Conservation (phyloP, 2,888 invertebrate genomes). For the Tenthredo scrophulariae region DNA sequence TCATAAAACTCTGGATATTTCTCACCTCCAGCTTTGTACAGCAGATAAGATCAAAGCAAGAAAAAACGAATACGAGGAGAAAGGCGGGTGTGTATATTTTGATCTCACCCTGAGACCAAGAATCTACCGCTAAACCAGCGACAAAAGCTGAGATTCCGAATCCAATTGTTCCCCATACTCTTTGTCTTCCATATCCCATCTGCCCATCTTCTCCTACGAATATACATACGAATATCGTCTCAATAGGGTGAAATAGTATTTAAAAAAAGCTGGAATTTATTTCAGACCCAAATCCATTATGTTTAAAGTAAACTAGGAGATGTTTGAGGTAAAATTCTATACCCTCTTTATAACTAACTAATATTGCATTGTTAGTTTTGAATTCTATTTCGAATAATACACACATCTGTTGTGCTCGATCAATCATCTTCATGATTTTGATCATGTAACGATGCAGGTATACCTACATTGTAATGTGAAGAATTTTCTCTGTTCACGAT, state of each 20-base stretch:
- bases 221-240: conserved; percentile 36
- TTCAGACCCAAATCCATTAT: not conserved
- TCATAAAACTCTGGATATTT: not conserved
- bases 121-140: conserved; percentile 85
- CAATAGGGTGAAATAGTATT: not conserved
- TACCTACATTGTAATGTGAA: not conserved
- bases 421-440: not conserved
- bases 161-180: conserved; percentile 91
- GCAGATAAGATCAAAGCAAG: conserved; percentile 84
- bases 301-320: no score
- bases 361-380: no score
- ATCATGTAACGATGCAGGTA: not conserved
- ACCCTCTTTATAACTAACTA: no score
- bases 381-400: no score
- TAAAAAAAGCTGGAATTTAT: not conserved
- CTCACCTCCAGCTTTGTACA: conserved; percentile 83
- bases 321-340: no score
- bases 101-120: conserved; percentile 81
- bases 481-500: not conserved
- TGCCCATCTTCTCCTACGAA: conserved; percentile 84
- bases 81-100: conserved; percentile 89
- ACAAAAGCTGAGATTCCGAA: conserved; percentile 88
- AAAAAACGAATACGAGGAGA: conserved; percentile 83
- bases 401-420: not conserved
- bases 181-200: conserved; percentile 87